Evolutionary conservation across 2,888 invertebrate species (phyloP).

Genomic region (Thelaira solivaga): DNA sequence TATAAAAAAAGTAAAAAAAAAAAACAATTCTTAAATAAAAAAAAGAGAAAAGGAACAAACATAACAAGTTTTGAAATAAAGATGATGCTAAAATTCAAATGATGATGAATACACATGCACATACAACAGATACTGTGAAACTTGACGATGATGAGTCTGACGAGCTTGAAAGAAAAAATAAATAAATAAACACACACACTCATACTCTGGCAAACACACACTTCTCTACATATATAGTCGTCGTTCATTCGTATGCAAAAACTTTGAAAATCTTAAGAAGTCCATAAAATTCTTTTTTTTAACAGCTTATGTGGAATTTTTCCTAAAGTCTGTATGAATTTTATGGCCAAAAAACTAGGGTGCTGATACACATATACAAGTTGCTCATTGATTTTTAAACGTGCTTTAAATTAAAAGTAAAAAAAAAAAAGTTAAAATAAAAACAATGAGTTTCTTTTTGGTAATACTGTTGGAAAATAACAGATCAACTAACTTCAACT

Average conservation of each 20-base stretch:
- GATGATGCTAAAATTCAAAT: slow-evolving; percentile 48
- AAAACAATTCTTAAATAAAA: neutral
- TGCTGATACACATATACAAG: neutral
- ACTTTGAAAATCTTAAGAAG: slow-evolving; percentile 45
- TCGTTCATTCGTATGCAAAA: slow-evolving; percentile 61
- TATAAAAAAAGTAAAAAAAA: slow-evolving; percentile 37
- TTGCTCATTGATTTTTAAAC: slow-evolving; percentile 41
- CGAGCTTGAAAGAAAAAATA: slow-evolving; percentile 45
- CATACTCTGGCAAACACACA: too few species aligned
- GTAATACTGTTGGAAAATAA: neutral
- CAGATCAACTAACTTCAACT: slow-evolving; percentile 11
- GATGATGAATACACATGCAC: slow-evolving; percentile 18
- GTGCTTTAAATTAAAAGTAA: slow-evolving; percentile 59
- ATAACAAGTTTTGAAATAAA: slow-evolving; percentile 25
- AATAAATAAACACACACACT: too few species aligned
- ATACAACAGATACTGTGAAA: neutral
- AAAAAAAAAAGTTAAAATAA: slow-evolving; percentile 22
- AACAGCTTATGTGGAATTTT: slow-evolving; percentile 35
- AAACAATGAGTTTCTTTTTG: slow-evolving; percentile 15
- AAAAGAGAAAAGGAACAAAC: neutral
- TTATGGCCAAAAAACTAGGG: neutral
- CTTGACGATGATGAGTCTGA: slow-evolving; percentile 23
- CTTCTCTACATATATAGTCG: too few species aligned
- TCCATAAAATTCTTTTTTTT: slow-evolving; percentile 59
- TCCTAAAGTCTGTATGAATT: slow-evolving; percentile 9